A percentile compares a stretch with the other conserved stretches of the same genome.
phyloP scores from a whole-genome alignment of 2,113 vertebrate genomes.

The Progne subis region DNA sequence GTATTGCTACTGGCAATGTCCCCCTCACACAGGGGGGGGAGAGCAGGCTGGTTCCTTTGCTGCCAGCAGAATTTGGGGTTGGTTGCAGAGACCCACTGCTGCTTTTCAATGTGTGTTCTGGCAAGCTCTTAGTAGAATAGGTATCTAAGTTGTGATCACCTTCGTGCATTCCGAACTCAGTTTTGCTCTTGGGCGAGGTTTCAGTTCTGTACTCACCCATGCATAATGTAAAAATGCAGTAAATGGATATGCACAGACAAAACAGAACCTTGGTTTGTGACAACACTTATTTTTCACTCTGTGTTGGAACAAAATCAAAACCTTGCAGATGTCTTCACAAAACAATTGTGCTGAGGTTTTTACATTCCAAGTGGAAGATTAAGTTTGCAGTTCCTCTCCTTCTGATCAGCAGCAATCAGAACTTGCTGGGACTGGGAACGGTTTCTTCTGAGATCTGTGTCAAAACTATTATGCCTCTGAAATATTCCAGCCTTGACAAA shows the following conservation, averaged over 20 bases:
- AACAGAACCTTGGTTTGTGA: conserved; percentile 3
- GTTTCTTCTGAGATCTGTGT: conserved; percentile 3
- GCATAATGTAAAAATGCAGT: not conserved
- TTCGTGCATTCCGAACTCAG: not conserved
- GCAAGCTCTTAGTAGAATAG: not conserved
- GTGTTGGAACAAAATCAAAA: conserved; percentile 11
- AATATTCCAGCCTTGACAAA: conserved; percentile 54
- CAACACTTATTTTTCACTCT: not conserved
- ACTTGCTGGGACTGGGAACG: not conserved
- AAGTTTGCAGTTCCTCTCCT: not conserved
- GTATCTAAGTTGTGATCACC: not conserved
- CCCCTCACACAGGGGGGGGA: not conserved
- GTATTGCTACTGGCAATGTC: not conserved
- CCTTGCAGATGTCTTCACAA: conserved; percentile 20
- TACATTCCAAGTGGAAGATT: conserved; percentile 2
- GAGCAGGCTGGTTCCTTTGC: not conserved
- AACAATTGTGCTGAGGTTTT: not conserved
- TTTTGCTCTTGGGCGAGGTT: not conserved
- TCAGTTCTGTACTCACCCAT: not conserved
- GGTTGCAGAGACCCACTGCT: not conserved
- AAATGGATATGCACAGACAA: not conserved
- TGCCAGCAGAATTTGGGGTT: not conserved
- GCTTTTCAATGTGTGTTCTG: not conserved
- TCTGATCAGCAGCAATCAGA: not conserved
- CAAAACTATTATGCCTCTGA: not conserved